These are phyloP conservation scores for Drosophila insularis DNA, from an alignment of 1,140 invertebrate species.

Conservation along the genomic window DNA sequence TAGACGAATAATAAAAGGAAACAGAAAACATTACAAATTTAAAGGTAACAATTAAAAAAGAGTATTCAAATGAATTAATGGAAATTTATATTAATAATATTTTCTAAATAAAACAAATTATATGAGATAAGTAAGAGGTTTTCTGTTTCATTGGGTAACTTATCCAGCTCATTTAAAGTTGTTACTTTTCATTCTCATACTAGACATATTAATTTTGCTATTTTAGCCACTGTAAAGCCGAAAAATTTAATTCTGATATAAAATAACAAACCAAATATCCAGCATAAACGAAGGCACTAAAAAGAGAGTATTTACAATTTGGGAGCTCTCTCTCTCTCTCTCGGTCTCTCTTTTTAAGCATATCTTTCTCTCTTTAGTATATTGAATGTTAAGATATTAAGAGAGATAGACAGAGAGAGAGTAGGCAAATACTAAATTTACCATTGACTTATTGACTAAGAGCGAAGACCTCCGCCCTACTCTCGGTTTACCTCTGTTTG, in stretches of 20 bases:
- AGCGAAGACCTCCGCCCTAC: not conserved
- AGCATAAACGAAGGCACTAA: constrained; percentile 6
- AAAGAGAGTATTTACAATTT: not conserved
- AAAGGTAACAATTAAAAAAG: not conserved
- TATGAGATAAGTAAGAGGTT: not conserved
- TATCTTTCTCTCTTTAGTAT: not conserved
- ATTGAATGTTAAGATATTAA: not conserved
- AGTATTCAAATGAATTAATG: not conserved
- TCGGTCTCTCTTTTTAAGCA: not conserved
- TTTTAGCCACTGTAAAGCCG: not conserved
- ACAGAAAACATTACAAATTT: too few relatives aligned
- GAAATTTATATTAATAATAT: not conserved
- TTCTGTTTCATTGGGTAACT: not conserved
- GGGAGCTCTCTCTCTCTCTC: not conserved
- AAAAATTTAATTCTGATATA: not conserved
- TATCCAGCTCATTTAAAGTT: not conserved
- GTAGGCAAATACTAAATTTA: not conserved
- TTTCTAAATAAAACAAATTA: not conserved
- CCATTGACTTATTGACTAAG: constrained; percentile 10
- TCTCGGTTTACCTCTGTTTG: constrained; percentile 4
- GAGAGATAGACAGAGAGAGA: not conserved
- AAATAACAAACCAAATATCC: not conserved
- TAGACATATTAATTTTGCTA: not conserved
- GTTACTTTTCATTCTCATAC: not conserved
- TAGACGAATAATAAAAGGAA: not conserved